Base-by-base conservation (phyloP, 2,113 vertebrate species). In the Phasianus colchicus region DNA sequence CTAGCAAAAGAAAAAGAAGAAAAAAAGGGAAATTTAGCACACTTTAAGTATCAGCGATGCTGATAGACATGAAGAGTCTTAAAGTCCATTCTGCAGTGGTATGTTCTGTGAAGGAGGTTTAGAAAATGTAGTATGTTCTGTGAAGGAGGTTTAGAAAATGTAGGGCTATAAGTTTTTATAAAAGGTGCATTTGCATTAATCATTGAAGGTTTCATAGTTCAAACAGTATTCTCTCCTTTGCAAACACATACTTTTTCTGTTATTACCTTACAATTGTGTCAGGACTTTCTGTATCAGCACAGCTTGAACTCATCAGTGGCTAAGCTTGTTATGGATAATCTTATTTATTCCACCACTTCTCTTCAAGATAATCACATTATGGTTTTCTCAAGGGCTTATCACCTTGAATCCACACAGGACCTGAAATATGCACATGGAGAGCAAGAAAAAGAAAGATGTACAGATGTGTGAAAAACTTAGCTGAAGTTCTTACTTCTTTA, bases 271-370 rank as follows among this genome's bases (percentile, higher is more conserved):
- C 50, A 92, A 32, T 88, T 67, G 73, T 95, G 88, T 92, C 86
- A 95, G 47, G 84, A 95, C 88, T 91, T 93, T 84, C 83, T 88
- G 82, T 92, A 95, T 86, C 95, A 93, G 90, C 72, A 69, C 78
- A 92, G 95, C 69, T 89, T 97, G 96, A 97, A 93, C 88, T 92
- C 86, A 79, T 95, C 50, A 54, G 94, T n/a, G 81, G 82, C 83
- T 96, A 96, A 97, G 93, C 91, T 92, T 97, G 92, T 95, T 94
- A 95, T 77, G 71, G 94, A 93, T 97, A 97, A 97, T 97, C 93
- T 93, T 92, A 95, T 97, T 96, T 97, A 96, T 90, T 72, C 83
- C 88, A 91, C 78, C 74, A 89, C 75, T 54, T 89, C 86, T 88
- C 86, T 96, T 65, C 69, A 88, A 91, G 89, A 89, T 93, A 97